A percentile compares a stretch with the other conserved stretches of the same genome.
phyloP scores from a whole-genome alignment of 2,888 invertebrate genomes.

The Diadegma fenestrale region DNA sequence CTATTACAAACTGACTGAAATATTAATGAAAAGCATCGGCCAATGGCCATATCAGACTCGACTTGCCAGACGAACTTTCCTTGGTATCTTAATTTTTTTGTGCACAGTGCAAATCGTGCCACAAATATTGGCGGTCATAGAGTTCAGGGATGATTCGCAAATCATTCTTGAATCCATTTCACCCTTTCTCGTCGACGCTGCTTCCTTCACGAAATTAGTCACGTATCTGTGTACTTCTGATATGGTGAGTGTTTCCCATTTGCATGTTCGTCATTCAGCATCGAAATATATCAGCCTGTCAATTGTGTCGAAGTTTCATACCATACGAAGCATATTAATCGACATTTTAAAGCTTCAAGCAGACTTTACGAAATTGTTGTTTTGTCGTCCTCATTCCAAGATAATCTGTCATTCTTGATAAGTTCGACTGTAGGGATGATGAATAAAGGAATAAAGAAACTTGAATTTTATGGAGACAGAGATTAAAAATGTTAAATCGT shows the following conservation, averaged over 20 bases:
- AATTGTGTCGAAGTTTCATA: no score
- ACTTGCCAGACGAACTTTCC: slow-evolving; percentile 4
- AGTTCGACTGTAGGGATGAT: background rate
- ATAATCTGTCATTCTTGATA: background rate
- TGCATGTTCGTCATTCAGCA: background rate
- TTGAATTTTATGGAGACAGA: background rate
- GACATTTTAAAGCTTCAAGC: background rate
- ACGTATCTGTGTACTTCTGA: slow-evolving; percentile 22
- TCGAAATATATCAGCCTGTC: background rate
- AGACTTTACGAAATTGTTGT: background rate
- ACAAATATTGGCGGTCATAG: slow-evolving; percentile 17
- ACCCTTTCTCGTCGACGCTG: background rate
- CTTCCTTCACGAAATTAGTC: background rate
- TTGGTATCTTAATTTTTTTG: slow-evolving; percentile 7
- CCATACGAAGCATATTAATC: no score
- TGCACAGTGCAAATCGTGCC: slow-evolving; percentile 2
- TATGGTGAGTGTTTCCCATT: slow-evolving; percentile 12
- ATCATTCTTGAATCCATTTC: slow-evolving; percentile 19
- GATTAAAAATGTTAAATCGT: slow-evolving; percentile 23
- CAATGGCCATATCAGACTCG: slow-evolving; percentile 50
- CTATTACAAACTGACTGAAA: slow-evolving; percentile 46
- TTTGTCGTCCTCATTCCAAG: background rate
- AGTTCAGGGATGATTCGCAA: slow-evolving; percentile 31
- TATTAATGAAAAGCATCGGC: slow-evolving; percentile 34
- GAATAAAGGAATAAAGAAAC: background rate